Evolutionary conservation across 2,797 vertebrate genomes (phyloP), one percentile per base, ranked within the genome.

Genomic region (Catostomus latipinnis): DNA sequence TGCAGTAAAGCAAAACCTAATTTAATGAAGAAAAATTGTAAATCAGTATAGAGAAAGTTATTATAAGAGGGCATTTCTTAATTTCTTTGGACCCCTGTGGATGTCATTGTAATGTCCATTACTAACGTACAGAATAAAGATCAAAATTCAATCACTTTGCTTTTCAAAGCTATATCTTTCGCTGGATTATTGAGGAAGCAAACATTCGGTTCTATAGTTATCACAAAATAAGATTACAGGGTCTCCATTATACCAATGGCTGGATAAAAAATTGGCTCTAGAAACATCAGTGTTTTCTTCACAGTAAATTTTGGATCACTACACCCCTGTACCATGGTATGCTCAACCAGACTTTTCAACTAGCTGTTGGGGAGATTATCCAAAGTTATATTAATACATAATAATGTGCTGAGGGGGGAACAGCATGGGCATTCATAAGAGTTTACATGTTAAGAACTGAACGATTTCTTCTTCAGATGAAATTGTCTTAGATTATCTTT

Each of bases 271-370:
- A 9, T 9, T 52, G 10, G 50, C 50, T 8, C 50, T 52, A 8
- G 50, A 11, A 52, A 52, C 9, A 11, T 9, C 8, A 10, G 9
- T 52, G 8, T 52, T 52, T 52, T 52, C 9, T 34, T 34, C 34
- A 34, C 2, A 48, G 53, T 22, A 12, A 4, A 22, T 50, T 22
- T 49, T 18, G 4, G 49, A 50, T n/a, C 12, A 53, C 78, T 58
- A 11, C n/a, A 22, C 3, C 34, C 2, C 34, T 4, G 0, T 1
- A n/a, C 13, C 65, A 53, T 65, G 71, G 79, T 85, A 83, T 81
- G 80, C 85, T 85, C 66, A 66, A 87, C 69, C 66, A 62, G 84
- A 87, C 84, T 82, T 62, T 77, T 71, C 78, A 75, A 87, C 78
- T 84, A 14, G 8, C 86, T 12, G 2, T 63, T 76, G 58, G 76